Evolutionary conservation across 2,888 invertebrate genomes (phyloP), one percentile per base, ranked within the genome.

Genomic region (Spilarctia lutea): DNA sequence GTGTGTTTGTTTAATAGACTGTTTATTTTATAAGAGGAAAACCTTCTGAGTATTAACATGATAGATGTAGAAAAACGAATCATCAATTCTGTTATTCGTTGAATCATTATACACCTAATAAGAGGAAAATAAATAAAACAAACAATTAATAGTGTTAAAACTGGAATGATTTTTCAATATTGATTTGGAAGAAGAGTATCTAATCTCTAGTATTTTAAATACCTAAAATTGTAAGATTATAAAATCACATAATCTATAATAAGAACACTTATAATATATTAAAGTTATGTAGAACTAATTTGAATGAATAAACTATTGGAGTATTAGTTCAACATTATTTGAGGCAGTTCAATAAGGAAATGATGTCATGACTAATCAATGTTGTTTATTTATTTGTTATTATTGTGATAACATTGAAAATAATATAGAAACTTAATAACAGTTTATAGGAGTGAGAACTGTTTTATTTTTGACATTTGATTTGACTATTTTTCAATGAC

Each of bases 341-440:
- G 60, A 73, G 18, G 30, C 68, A n/a, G 60, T 72, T 73, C 76
- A 85, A 85, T 85, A 74, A 85, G 85, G 83, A 84, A 82, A 79
- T 85, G 79, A 85, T 83, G 81, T 83, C 77, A 82, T 79, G 75
- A 83, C 69, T 76, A 71, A 60, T 78, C 79, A 83, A 83, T 82
- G 80, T 81, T 82, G 72, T 82, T 73, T 80, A 78, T 84, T 83
- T 81, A 74, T 82, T 85, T 84, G 82, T 85, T 84, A 77, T 78
- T 75, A 79, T 77, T 75, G 65, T 75, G 74, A 75, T 77, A 78
- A 66, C 72, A 76, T 20, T 60, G 24, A 65, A 68, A 16, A 52
- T 52, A 16, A 66, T 52, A 65, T 48, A 45, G 45, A 42, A 30
- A 10, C 30, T 71, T 42, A 16, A 63, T 3, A 71, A 13, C 30